Evolutionary conservation across 2,797 vertebrate species (phyloP).

Genomic region (Hydrocynus forskahlii): DNA sequence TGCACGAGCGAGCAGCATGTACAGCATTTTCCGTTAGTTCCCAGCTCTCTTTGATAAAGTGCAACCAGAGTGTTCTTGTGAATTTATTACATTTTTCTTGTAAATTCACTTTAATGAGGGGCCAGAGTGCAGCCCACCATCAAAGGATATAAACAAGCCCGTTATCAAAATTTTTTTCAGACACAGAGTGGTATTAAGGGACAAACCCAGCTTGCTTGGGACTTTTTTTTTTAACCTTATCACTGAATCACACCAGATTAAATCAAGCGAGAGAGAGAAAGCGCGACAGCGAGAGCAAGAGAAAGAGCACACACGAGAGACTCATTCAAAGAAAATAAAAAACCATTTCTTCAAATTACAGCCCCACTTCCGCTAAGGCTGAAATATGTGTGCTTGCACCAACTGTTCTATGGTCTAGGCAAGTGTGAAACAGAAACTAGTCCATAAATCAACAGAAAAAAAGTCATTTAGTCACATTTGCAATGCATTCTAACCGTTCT

Average conservation of each 20-base stretch:
- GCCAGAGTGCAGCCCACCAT: neutral
- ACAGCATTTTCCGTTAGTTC: neutral
- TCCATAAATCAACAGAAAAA: constrained; percentile 2
- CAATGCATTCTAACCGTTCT: neutral
- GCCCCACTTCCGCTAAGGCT: constrained; percentile 1
- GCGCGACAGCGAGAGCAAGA: neutral
- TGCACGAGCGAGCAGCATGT: neutral
- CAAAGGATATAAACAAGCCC: constrained; percentile 10
- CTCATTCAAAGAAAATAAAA: constrained; percentile 27
- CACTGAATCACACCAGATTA: constrained; percentile 31
- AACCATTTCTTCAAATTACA: constrained; percentile 18
- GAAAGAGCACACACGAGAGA: neutral
- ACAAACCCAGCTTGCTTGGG: constrained; percentile 34
- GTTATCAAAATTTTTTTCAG: constrained; percentile 30
- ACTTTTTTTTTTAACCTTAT: constrained; percentile 51
- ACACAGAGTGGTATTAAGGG: constrained; percentile 25
- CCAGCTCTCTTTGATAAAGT: neutral
- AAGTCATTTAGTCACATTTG: neutral
- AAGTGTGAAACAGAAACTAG: constrained; percentile 11
- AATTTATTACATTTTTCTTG: neutral
- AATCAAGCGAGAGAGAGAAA: constrained; percentile 1
- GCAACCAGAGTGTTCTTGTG: neutral
- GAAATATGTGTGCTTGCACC: constrained; percentile 16
- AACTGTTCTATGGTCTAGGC: neutral
- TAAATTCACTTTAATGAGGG: neutral